Evolutionary conservation across 2,888 invertebrate genomes (phyloP).

Genomic region (Scaptomyza flava): DNA sequence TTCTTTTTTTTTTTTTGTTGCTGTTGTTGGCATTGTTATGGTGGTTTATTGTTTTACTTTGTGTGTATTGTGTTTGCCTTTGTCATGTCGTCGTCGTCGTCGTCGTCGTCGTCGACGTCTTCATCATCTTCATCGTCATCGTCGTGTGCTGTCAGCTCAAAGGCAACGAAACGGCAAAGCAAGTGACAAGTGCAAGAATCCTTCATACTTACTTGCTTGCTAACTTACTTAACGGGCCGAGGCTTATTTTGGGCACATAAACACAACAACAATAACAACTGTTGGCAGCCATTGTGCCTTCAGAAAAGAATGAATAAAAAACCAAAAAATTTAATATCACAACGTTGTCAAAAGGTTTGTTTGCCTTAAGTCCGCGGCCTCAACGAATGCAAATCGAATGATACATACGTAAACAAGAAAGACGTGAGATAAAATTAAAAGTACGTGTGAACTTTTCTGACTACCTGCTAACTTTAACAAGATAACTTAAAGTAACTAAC

Average conservation of each 20-base stretch:
- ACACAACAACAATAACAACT: slow-evolving; percentile 38
- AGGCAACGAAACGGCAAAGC: slow-evolving; percentile 32
- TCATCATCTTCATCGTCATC: not conserved
- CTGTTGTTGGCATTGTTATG: slow-evolving; percentile 49
- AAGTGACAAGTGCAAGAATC: slow-evolving; percentile 65
- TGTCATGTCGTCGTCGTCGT: slow-evolving; percentile 29
- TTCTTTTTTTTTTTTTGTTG: slow-evolving; percentile 1
- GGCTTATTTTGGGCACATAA: slow-evolving; percentile 50
- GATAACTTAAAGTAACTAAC: too few species aligned
- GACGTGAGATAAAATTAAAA: too few species aligned
- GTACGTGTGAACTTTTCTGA: too few species aligned
- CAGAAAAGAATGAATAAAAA: not conserved
- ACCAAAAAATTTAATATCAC: slow-evolving; percentile 9
- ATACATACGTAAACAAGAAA: too few species aligned
- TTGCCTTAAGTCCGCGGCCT: not conserved
- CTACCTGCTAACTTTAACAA: too few species aligned
- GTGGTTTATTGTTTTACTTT: slow-evolving; percentile 62
- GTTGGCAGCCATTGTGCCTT: slow-evolving; percentile 48
- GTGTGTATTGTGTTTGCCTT: slow-evolving; percentile 55
- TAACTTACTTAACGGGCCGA: slow-evolving; percentile 41
- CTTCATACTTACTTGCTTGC: slow-evolving; percentile 50
- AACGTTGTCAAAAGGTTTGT: slow-evolving; percentile 17
- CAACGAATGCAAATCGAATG: slow-evolving; percentile 23
- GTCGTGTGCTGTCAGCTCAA: slow-evolving; percentile 43
- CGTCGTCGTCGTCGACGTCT: not conserved